A percentile compares a stretch with the other conserved stretches of the same genome.
Evolutionary conservation across 2,113 vertebrate genomes (phyloP).

Genomic region (Typhlomys cinereus): DNA sequence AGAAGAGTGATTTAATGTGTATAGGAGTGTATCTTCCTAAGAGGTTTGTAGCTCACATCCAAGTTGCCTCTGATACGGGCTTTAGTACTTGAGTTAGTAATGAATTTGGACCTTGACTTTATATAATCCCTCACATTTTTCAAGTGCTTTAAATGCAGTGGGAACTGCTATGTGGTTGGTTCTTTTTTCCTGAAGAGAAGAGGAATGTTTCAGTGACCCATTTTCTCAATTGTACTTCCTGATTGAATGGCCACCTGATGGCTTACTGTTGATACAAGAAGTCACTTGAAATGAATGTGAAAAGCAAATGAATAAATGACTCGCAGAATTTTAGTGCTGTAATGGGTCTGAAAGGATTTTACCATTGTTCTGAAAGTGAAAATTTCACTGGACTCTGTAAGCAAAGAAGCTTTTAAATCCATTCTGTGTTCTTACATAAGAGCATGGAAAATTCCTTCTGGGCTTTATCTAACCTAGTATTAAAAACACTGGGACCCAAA

Average conservation of each 20-base stretch:
- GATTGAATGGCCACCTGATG: background rate
- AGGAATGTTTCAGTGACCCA: background rate
- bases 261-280: constrained; percentile 23
- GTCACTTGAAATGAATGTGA: background rate
- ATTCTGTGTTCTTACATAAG: constrained; percentile 36
- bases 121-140: constrained; percentile 45
- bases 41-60: background rate
- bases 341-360: constrained; percentile 25
- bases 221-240: constrained; percentile 42
- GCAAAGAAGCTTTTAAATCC: background rate
- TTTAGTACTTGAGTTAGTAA: constrained; percentile 22
- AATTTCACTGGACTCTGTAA: background rate
- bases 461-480: background rate
- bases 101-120: constrained; percentile 19
- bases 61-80: constrained; percentile 12
- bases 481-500: background rate
- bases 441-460: background rate
- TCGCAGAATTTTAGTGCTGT: constrained; percentile 31
- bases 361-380: constrained; percentile 28
- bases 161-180: background rate
- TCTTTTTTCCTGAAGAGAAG: background rate
- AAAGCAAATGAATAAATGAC: constrained; percentile 39
- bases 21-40: background rate
- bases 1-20: background rate
- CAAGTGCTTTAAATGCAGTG: background rate